Evolutionary conservation across 2,113 vertebrate species (phyloP).

Genomic region (Nettapus auritus): DNA sequence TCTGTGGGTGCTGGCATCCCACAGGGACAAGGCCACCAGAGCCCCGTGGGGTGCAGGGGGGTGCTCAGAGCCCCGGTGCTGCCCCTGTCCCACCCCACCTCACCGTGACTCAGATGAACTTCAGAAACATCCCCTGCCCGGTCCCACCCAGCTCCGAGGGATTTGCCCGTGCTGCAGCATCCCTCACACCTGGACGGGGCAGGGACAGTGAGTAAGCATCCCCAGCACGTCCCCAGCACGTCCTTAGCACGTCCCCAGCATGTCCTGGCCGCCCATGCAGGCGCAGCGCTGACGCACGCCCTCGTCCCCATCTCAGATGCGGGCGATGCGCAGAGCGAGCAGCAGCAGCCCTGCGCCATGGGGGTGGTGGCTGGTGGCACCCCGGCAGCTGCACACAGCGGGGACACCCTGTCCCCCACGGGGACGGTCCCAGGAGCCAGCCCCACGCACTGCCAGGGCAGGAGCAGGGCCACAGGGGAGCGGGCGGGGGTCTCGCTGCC

Average conservation of each 20-base stretch:
- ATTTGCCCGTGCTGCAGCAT: not conserved
- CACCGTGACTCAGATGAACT: fast-evolving
- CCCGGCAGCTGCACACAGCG: not conserved
- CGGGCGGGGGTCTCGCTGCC: too few species aligned
- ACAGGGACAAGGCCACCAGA: not conserved
- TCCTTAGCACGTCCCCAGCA: not conserved
- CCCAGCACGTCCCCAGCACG: not conserved
- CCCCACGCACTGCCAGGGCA: too few species aligned
- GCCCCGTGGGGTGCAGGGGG: not conserved
- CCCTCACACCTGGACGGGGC: not conserved
- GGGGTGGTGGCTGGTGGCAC: not conserved
- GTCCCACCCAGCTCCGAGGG: not conserved
- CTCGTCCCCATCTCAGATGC: not conserved
- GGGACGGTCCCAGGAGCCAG: not conserved
- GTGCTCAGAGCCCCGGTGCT: not conserved
- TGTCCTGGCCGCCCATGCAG: not conserved
- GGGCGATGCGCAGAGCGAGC: not conserved
- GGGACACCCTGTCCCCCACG: fast-evolving
- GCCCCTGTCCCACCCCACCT: not conserved
- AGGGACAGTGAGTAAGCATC: not conserved
- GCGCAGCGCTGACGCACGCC: not conserved
- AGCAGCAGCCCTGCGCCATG: fast-evolving
- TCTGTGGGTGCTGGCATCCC: not conserved
- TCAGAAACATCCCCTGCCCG: not conserved
- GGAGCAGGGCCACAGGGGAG: too few species aligned